These are phyloP conservation scores for Acleris literana DNA, from an alignment of 2,888 invertebrate species.

Conservation along the genomic window DNA sequence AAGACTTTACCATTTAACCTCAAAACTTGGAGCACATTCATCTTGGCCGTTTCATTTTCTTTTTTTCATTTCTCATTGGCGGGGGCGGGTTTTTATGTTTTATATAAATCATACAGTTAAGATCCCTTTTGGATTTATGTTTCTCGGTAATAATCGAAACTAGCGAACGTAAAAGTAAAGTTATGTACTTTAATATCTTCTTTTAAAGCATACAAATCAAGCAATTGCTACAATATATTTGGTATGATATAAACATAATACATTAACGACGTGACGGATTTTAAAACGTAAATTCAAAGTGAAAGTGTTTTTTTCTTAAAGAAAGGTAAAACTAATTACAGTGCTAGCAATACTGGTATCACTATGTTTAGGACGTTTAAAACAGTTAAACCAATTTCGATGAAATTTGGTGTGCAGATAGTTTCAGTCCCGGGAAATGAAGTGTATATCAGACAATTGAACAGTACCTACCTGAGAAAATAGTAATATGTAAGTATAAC, in stretches of 20 bases:
- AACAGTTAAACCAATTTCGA: too few species aligned
- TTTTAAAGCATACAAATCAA: not conserved
- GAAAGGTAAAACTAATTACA: too few species aligned
- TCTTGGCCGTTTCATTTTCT: slow-evolving; percentile 52
- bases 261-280: not conserved
- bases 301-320: too few species aligned
- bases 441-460: too few species aligned
- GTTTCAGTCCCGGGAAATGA: too few species aligned
- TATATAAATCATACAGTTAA: slow-evolving; percentile 48
- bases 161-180: slow-evolving; percentile 11
- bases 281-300: too few species aligned
- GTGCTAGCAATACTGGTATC: too few species aligned
- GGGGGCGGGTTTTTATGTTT: slow-evolving; percentile 42
- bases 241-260: too few species aligned
- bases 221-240: not conserved
- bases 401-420: too few species aligned
- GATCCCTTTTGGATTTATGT: slow-evolving; percentile 39
- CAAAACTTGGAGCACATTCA: slow-evolving; percentile 49
- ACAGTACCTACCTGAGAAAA: too few species aligned
- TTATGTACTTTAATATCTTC: not conserved
- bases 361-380: too few species aligned
- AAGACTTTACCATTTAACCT: slow-evolving; percentile 42
- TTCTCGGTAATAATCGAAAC: slow-evolving; percentile 19
- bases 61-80: slow-evolving; percentile 48
- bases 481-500: too few species aligned